Percentiles rank a stretch among this genome's conserved stretches.
Conservation (phyloP, 2,888 invertebrate genomes). For the Lepidonotus clava region DNA sequence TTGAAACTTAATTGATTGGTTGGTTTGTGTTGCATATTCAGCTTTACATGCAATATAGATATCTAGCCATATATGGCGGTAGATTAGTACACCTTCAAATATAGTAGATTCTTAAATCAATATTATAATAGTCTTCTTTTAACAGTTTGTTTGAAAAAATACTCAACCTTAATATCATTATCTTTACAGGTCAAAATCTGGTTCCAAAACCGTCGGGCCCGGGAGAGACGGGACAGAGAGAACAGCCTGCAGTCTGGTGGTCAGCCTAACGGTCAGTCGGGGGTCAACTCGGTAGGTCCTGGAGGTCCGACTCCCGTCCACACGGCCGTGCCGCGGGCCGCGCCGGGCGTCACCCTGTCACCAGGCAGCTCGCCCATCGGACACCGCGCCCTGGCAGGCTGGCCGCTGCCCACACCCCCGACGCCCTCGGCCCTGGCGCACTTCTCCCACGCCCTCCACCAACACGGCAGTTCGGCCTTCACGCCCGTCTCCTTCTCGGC, state of each 20-base stretch:
- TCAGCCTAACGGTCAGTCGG: neutral
- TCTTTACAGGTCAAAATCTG: slow-evolving; percentile 79
- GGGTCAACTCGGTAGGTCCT: neutral
- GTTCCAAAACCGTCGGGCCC: slow-evolving; percentile 79
- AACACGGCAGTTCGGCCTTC: slow-evolving; percentile 55
- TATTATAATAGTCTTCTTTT: no score
- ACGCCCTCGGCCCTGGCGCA: slow-evolving; percentile 52
- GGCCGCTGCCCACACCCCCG: slow-evolving; percentile 55
- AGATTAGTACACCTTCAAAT: no score
- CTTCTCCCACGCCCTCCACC: slow-evolving; percentile 56
- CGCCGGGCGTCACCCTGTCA: neutral
- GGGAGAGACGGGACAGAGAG: slow-evolving; percentile 76
- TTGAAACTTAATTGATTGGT: no score
- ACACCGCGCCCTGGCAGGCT: neutral
- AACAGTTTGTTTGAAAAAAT: no score
- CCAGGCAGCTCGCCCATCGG: neutral
- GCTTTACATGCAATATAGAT: no score
- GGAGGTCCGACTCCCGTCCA: neutral
- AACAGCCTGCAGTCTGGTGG: slow-evolving; percentile 44
- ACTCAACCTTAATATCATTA: neutral
- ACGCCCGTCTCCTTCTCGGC: slow-evolving; percentile 54
- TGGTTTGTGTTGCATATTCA: no score
- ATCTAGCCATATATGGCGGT: no score
- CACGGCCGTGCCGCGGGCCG: neutral
- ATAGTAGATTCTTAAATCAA: no score